Evolutionary conservation across 2,797 vertebrate species (phyloP).

Genomic region (Antrozous pallidus): DNA sequence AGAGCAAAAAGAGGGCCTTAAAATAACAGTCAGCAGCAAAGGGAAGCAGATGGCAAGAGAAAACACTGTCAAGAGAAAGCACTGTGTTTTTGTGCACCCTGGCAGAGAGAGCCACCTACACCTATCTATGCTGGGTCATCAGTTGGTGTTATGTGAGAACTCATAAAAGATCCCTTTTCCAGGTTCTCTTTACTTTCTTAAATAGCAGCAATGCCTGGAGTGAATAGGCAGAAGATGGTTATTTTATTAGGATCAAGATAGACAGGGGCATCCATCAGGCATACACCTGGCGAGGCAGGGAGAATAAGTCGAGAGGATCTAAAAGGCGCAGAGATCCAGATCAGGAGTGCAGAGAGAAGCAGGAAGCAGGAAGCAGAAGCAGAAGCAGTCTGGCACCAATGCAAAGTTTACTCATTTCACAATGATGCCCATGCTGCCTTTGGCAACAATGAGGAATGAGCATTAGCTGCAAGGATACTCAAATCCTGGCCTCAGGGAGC

Average conservation of each 20-base stretch:
- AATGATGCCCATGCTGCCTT: not conserved
- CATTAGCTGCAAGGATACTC: not conserved
- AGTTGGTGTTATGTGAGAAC: not conserved
- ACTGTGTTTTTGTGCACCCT: not conserved
- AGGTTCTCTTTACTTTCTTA: not conserved
- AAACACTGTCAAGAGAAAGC: not conserved
- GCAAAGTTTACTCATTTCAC: not conserved
- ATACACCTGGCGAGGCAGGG: not conserved
- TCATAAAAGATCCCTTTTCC: not conserved
- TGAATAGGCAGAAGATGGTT: not conserved
- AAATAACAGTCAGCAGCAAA: not conserved
- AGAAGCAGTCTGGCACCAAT: not conserved
- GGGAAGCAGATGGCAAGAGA: not conserved
- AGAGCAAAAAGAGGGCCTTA: not conserved
- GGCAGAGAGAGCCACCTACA: not conserved
- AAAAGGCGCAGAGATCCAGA: not conserved
- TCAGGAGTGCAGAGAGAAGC: constrained; percentile 8
- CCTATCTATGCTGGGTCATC: not conserved
- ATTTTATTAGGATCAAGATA: not conserved
- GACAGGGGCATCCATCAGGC: not conserved
- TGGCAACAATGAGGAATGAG: not conserved
- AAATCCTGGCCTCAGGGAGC: not conserved
- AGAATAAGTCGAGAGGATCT: constrained; percentile 8
- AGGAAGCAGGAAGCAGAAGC: constrained; percentile 24
- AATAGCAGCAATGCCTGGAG: not conserved